Evolutionary conservation across 2,888 invertebrate genomes (phyloP).

Genomic region (Drosophila rellima): DNA sequence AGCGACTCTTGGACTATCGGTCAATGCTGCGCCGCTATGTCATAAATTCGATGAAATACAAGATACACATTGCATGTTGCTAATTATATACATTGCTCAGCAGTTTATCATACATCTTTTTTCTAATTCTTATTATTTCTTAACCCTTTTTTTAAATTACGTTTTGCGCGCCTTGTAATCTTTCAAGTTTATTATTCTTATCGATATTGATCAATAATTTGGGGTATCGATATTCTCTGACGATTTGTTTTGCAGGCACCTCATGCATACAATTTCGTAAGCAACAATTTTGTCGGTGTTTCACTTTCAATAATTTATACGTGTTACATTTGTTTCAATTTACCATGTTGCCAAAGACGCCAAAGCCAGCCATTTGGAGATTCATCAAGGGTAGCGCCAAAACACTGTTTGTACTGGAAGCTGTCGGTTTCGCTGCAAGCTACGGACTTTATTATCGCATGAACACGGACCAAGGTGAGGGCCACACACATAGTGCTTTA

Average conservation of each 20-base stretch:
- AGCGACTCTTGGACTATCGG: constrained; percentile 5
- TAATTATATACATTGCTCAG: background rate
- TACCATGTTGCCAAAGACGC: constrained; percentile 89
- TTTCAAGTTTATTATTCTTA: background rate
- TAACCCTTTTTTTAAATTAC: background rate
- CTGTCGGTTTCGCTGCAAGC: constrained; percentile 87
- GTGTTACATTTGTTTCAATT: constrained; percentile 33
- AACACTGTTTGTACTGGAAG: constrained; percentile 88
- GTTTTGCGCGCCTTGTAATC: background rate
- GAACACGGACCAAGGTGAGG: constrained; percentile 90
- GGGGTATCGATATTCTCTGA: constrained; percentile 31
- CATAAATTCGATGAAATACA: background rate
- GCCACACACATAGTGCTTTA: constrained; percentile 37
- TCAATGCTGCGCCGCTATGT: background rate
- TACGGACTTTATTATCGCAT: constrained; percentile 90
- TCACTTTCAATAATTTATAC: constrained; percentile 7
- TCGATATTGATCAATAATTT: constrained; percentile 2
- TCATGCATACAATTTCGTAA: constrained; percentile 34
- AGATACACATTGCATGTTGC: background rate
- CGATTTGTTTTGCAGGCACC: constrained; percentile 13
- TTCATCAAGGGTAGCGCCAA: constrained; percentile 87
- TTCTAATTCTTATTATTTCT: background rate
- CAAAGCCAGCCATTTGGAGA: constrained; percentile 87
- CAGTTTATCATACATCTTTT: background rate
- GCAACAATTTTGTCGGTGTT: constrained; percentile 35